Conservation (phyloP, 2,888 invertebrate genomes). For the Nymphalis polychloros region DNA sequence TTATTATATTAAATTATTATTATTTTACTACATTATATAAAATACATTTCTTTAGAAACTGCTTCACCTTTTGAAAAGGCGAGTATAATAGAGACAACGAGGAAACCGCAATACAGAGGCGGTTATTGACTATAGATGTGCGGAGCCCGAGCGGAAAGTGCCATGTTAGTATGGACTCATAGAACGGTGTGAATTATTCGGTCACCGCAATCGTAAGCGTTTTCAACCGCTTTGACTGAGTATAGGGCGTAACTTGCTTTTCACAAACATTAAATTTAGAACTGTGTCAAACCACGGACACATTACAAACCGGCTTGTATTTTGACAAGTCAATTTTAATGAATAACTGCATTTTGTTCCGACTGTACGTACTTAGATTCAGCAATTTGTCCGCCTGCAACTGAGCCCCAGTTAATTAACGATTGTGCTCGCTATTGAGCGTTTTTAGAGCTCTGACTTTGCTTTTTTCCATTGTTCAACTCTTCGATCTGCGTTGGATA, state of each 20-base stretch:
- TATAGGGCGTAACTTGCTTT: conserved; percentile 9
- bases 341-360: neutral
- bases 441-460: conserved; percentile 31
- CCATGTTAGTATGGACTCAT: conserved; percentile 28
- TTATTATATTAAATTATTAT: too few species aligned
- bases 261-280: conserved; percentile 2
- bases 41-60: neutral
- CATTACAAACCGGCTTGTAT: neutral
- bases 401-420: conserved; percentile 33
- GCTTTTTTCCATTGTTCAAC: conserved; percentile 33
- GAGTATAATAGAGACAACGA: conserved; percentile 17
- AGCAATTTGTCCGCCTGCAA: conserved; percentile 26
- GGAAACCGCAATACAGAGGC: conserved; percentile 30
- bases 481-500: conserved; percentile 19
- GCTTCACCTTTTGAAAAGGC: conserved; percentile 2
- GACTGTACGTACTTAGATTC: conserved; percentile 11
- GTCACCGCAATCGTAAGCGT: conserved; percentile 28
- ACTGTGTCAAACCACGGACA: conserved; percentile 1
- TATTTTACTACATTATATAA: neutral
- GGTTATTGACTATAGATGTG: conserved; percentile 33
- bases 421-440: conserved; percentile 30
- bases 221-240: conserved; percentile 16
- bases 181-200: conserved; percentile 34
- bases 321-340: conserved; percentile 10
- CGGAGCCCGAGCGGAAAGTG: conserved; percentile 32